Evolutionary conservation across 2,797 vertebrate species (phyloP), one percentile per base, ranked within the genome.

Genomic region (Lacerta agilis): DNA sequence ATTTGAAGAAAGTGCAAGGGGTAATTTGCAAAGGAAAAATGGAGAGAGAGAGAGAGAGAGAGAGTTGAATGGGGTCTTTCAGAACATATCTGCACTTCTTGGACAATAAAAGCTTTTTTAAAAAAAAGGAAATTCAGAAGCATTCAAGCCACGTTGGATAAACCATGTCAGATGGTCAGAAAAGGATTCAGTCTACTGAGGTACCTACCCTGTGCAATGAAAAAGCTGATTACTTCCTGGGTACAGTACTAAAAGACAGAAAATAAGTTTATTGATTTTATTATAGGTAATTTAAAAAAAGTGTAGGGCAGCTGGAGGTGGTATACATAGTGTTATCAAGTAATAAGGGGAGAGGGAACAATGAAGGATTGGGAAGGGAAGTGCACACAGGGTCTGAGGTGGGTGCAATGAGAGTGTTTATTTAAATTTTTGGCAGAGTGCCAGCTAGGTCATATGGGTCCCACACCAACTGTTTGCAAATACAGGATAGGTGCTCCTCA

Each of bases 151-250:
- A 20, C 4, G 3, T 36, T 81, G 67, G 61, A 23, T 49, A 18
- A 7, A 64, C 15, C 17, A 45, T 33, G 10, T 18, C 43, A 29
- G 13, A 58, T 73, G 17, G 61, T 10, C 33, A 27, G 61, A 80
- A 67, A 88, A 36, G 64, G 80, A 45, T 78, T 78, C 80, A 55
- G 61, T 2, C 43, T 66, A 58, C 3, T 5, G 13, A n/a, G 94
- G 23, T 25, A 95, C 98, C 97, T 95, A 98, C 97, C 97, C 3
- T 93, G 90, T 90, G 97, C 97, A 27, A 93, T 93, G 77, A 98
- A 98, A 83, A 95, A 97, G 71, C 85, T 91, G 90, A 99, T 91
- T 89, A 98, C 95, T 43, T 98, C 98, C 90, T 98, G 98, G 80
- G 96, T 88, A 92, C 97, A 96, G 94, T 98, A 98, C 98, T 99